Base-by-base conservation (phyloP, 2,797 vertebrate genomes). In the Sphenodon punctatus region DNA sequence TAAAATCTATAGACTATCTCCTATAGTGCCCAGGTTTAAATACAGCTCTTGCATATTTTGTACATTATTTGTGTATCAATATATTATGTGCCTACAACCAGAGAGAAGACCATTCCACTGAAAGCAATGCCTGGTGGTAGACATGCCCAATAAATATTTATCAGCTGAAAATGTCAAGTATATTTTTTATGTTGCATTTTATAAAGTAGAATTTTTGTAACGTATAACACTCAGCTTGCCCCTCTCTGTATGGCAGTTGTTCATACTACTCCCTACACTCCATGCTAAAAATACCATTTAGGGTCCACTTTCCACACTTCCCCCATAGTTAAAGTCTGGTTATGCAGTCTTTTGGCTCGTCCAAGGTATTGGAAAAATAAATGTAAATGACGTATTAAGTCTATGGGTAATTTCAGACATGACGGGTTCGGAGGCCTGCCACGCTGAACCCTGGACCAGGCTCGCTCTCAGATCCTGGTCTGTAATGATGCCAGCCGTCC, bases 141-240 rank as follows among this genome's bases (percentile, higher is more conserved):
- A 71, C 90, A 90, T 41, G 58, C 49, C 67, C 49, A 80, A 87
- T 92, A 89, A 94, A 84, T 90, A 89, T 75, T 74, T 41, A 41
- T 51, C 36, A 84, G 80, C 68, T 41, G 63, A 90, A 90, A 89
- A 75, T 36, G 61, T 22, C 6, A 86, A 51, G 59, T 80, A 38
- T 14, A 78, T 70, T 89, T 87, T 92, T 91, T 75, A 87, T 87
- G 39, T 17, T 59, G 77, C 43, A 79, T 84, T 94, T 89, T 89
- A 86, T 45, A 77, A 89, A 39, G 13, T 64, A 88, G 93, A 63
- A 74, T 38, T 72, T 91, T 88, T 82, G 46, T 87, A 74, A 80
- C 51, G 53, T 67, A 80, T 66, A 67, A 71, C 13, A 84, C 12
- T 39, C 10, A 80, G 48, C 75, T 83, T 87, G 59, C 56, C 59